phyloP scores from a whole-genome alignment of 2,888 invertebrate species.

The Cryptocheilus praepositus region DNA sequence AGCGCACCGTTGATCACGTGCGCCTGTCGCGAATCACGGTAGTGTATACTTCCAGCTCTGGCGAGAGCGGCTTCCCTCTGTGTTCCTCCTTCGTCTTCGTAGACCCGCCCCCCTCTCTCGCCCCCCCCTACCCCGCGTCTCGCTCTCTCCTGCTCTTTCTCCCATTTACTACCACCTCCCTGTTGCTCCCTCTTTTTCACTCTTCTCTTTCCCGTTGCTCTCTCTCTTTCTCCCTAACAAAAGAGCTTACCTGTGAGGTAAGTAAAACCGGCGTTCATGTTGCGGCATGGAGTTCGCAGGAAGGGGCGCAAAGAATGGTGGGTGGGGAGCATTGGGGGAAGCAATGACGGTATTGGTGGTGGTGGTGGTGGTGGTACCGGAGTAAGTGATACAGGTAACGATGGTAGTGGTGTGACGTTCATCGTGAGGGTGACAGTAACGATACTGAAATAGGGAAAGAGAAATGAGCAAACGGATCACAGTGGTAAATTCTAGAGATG shows the following conservation, averaged over 20 bases:
- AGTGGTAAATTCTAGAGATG: conserved; percentile 52
- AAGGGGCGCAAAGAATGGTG: conserved; percentile 15
- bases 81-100: conserved; percentile 49
- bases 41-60: conserved; percentile 45
- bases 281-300: conserved; percentile 71
- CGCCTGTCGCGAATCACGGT: conserved; percentile 55
- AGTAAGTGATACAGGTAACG: conserved; percentile 15
- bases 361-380: conserved; percentile 24
- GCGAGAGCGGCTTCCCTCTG: conserved; percentile 47
- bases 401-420: not conserved
- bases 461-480: conserved; percentile 54
- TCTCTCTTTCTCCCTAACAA: not conserved
- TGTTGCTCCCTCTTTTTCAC: conserved; percentile 26
- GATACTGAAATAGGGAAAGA: conserved; percentile 19
- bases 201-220: not conserved
- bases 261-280: conserved; percentile 71
- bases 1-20: conserved; percentile 46
- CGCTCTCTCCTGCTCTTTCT: conserved; percentile 19
- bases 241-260: conserved; percentile 73
- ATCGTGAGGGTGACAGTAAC: too few relatives aligned
- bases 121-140: conserved; percentile 13
- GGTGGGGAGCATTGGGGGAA: conserved; percentile 14
- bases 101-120: conserved; percentile 21
- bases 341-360: conserved; percentile 36
- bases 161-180: conserved; percentile 2